Evolutionary conservation across 2,113 vertebrate genomes (phyloP).

Genomic region (Anseranas semipalmata): DNA sequence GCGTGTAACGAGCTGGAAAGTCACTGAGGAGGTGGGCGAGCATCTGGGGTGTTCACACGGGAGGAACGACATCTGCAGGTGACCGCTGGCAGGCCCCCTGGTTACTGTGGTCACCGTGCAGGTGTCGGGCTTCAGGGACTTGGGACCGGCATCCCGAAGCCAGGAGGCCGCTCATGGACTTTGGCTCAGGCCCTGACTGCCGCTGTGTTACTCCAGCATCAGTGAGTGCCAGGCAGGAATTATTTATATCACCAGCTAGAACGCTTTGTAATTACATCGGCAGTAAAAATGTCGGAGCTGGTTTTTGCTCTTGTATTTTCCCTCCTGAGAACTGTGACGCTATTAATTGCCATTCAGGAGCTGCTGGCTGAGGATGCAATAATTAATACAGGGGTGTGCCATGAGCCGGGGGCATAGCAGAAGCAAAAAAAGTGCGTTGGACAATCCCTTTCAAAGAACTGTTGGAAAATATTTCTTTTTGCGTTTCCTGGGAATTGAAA

Average conservation of each 20-base stretch:
- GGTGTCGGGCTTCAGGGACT: too few species aligned
- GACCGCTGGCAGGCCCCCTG: too few species aligned
- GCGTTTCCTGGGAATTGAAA: background rate
- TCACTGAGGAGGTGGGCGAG: too few species aligned
- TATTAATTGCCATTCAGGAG: background rate
- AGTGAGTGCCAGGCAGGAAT: background rate
- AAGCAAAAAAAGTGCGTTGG: background rate
- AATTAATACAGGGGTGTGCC: background rate
- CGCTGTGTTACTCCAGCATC: background rate
- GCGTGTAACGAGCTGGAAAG: too few species aligned
- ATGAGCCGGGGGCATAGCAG: background rate
- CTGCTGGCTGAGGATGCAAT: background rate
- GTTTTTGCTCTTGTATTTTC: background rate
- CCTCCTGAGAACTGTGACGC: background rate
- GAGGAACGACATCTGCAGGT: too few species aligned
- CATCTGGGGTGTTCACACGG: too few species aligned
- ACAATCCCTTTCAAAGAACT: too few species aligned
- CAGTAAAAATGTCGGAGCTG: background rate
- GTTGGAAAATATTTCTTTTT: background rate
- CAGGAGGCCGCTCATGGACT: too few species aligned
- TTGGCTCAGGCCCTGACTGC: background rate
- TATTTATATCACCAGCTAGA: background rate
- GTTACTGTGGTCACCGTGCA: too few species aligned
- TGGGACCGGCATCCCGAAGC: too few species aligned
- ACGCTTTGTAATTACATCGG: background rate